Base-by-base conservation (phyloP, 2,113 vertebrate genomes). In the Lutjanus erythropterus region DNA sequence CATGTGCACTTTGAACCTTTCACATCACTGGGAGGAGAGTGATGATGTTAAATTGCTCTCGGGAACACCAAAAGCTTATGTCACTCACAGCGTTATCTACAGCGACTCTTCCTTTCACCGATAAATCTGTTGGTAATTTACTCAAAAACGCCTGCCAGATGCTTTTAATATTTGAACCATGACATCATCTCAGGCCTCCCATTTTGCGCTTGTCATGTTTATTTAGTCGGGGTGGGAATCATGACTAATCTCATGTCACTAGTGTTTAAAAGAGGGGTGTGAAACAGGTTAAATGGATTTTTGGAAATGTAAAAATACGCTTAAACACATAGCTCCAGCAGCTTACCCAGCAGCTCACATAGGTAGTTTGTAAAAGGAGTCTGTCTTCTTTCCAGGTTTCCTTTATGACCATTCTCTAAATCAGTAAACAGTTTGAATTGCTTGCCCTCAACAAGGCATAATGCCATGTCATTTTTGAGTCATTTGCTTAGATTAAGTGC, bases 191-290 rank as follows among this genome's bases (percentile, higher is more conserved):
- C 55, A 65, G 71, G 58, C 41, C 58, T 74, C 68, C 49, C 68
- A 72, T 81, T 89, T 76, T 78, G n/a, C 21, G 52, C 85, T 58
- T 78, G 81, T 89, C 86, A 80, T 83, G 83, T 85, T 86, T 79
- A 71, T 69, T 91, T 90, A 88, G 74, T 61, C 3, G 37, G 21
- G n/a, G 75, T 29, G 39, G 72, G 71, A 84, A 76, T 88, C 61
- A 60, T 47, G 66, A 86, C 84, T 70, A 85, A 88, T 91, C 80
- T 69, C 23, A 65, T 78, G 75, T 73, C 79, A 39, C 42, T 71
- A 25, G 16, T 73, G 50, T 72, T 84, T 53, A 83, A 75, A 64
- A 53, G 47, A 35, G 27, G 16, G 67, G 62, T 58, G n/a, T 76
- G 50, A 72, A 76, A 84, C 41, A 8, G 60, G 75, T 80, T 52